Percentiles rank a stretch among this genome's conserved stretches.
These are phyloP conservation scores for Synergus umbraculus DNA, from an alignment of 2,888 invertebrate genomes.

Conservation along the genomic window DNA sequence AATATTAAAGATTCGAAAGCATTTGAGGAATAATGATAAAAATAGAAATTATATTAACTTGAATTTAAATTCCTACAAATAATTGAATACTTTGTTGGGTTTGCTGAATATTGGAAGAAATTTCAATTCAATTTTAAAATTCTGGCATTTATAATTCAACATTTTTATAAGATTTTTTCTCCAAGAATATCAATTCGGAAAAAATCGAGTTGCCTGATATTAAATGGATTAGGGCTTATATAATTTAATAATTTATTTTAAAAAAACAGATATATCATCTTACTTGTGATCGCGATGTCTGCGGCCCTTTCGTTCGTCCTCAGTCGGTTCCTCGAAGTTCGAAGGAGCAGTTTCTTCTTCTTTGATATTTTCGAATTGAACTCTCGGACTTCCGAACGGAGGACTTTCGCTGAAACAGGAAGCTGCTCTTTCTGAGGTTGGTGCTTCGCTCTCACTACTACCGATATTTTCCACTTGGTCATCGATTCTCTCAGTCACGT, in stretches of 20 bases:
- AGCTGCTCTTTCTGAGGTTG: constrained; percentile 73
- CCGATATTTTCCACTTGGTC: constrained; percentile 55
- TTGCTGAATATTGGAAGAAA: too few species aligned
- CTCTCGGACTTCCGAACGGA: constrained; percentile 69
- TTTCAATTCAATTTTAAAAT: too few species aligned
- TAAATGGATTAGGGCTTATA: neutral
- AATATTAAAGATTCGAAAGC: too few species aligned
- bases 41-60: too few species aligned
- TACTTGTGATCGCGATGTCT: constrained; percentile 75
- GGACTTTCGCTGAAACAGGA: constrained; percentile 69
- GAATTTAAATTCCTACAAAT: too few species aligned
- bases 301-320: constrained; percentile 71
- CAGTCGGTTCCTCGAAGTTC: constrained; percentile 57
- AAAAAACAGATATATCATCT: constrained; percentile 45
- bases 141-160: neutral
- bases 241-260: neutral
- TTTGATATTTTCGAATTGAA: constrained; percentile 73
- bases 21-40: too few species aligned
- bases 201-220: neutral
- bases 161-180: neutral
- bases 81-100: too few species aligned
- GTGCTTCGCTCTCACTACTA: constrained; percentile 72
- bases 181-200: neutral
- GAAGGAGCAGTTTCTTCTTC: constrained; percentile 65
- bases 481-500: constrained; percentile 57